Conservation (phyloP, 2,888 invertebrate genomes). For the Pherbina coryleti region DNA sequence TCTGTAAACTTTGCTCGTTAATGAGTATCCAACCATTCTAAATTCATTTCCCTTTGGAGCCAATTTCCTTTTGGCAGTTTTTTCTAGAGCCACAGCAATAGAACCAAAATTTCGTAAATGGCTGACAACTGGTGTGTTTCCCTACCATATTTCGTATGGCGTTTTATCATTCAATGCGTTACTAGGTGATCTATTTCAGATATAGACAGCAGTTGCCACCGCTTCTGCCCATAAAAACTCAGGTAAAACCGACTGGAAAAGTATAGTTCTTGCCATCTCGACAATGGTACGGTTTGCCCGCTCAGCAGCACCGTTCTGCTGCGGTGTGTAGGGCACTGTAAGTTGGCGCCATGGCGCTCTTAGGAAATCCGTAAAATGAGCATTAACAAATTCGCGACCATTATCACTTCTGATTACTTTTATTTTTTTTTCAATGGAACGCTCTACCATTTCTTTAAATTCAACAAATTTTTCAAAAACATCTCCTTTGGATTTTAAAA, state of each 20-base stretch:
- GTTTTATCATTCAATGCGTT: slow-evolving; percentile 42
- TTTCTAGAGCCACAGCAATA: slow-evolving; percentile 40
- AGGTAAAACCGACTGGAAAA: slow-evolving; percentile 50
- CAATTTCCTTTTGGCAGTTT: slow-evolving; percentile 39
- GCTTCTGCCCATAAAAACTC: slow-evolving; percentile 52
- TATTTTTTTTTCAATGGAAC: slow-evolving; percentile 1
- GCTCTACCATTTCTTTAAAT: slow-evolving; percentile 15
- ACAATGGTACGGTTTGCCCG: slow-evolving; percentile 47
- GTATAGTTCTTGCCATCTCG: slow-evolving; percentile 55
- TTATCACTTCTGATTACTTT: slow-evolving; percentile 22
- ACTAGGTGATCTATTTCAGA: slow-evolving; percentile 44
- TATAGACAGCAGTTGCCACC: slow-evolving; percentile 45
- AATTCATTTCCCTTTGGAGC: slow-evolving; percentile 38
- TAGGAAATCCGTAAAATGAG: slow-evolving; percentile 26
- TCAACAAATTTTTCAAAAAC: background rate
- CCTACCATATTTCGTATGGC: slow-evolving; percentile 47
- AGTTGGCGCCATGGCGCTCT: slow-evolving; percentile 34
- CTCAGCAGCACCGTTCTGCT: slow-evolving; percentile 51
- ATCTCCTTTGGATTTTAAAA: slow-evolving; percentile 3
- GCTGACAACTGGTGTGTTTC: slow-evolving; percentile 42
- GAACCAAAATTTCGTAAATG: slow-evolving; percentile 45
- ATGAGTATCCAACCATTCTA: slow-evolving; percentile 15
- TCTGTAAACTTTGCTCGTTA: slow-evolving; percentile 24
- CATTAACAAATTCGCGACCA: slow-evolving; percentile 26
- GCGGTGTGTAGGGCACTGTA: slow-evolving; percentile 47